Base-by-base conservation (phyloP, 2,888 invertebrate species). In the Spodoptera littoralis region DNA sequence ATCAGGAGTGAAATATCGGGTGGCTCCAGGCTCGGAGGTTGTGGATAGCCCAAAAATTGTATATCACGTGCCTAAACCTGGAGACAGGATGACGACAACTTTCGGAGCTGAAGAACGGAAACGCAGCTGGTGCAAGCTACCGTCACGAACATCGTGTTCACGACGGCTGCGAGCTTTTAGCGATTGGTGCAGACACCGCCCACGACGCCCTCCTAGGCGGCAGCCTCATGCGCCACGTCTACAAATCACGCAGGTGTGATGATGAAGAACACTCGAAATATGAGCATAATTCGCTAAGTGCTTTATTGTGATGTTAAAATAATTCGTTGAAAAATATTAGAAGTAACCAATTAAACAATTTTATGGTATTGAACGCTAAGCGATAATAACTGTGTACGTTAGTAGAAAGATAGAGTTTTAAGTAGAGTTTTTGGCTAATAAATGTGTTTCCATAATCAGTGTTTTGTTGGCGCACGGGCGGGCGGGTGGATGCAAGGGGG, bases 221-320 rank as follows among this genome's bases (percentile, higher is more conserved):
- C 88, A 89, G 70, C 84, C 88, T 48, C 87, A 89, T 43, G 87
- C 88, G 12, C 88, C 90, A n/a, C 87, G 87, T 6, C 87, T 93
- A 68, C 93, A 94, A 83, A 93, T 94, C 86, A 94, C 94, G 82
- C 94, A 94, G 94, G 94, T 94, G 91, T 94, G 91, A 92, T 75
- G 73, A 72, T 70, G 77, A 73, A 72, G 71, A 73, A 67, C 69
- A 59, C 30, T 54, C 51, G 76, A 60, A 81, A 67, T 63, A 60
- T 66, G 65, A 72, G 63, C 65, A 66, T 71, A 66, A 61, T 60
- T 64, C 59, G 70, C 71, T 72, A 73, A 70, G 66, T 73, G 68
- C 59, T 74, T 71, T 77, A 60, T 73, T 63, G 47, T 49, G 30
- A 30, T 30, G 54, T 67, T 51, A 53, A 63, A 56, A 63, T 59